Evolutionary conservation across 2,113 vertebrate species (phyloP), one percentile per base, ranked within the genome.

Genomic region (Takifugu flavidus): DNA sequence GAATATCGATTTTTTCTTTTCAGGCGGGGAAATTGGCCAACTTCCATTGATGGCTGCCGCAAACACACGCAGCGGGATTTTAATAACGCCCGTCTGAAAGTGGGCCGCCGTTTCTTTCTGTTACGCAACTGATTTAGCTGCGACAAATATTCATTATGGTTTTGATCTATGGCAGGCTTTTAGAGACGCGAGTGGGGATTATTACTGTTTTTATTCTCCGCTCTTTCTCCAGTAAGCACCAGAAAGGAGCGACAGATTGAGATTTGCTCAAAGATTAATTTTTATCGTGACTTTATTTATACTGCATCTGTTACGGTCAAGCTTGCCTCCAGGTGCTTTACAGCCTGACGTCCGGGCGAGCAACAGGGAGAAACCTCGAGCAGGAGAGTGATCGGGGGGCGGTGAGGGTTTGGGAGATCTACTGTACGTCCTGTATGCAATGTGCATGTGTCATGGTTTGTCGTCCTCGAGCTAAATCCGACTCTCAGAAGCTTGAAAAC

Each of bases 1-100:
- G 13, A 14, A 56, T 25, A 46, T 13, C 3, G 4, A 61, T 28
- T n/a, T 25, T 39, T 31, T 54, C 25, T 64, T 55, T 56, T 62
- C 57, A 43, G 28, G 52, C 46, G 59, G 43, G 49, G 2, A 50
- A 50, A 68, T 31, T 56, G 14, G 13, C 20, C 44, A 39, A 2
- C 54, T 43, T 45, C 49, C 31, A 45, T 26, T 34, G 59, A 64
- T 29, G 43, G 58, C 49, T 20, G 49, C 27, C 2, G 27, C 6
- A 53, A 54, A 62, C 34, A 44, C 28, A 67, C 56, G 13, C 11
- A 51, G 70, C 27, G 49, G 47, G 60, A 54, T 65, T 60, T 68
- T 43, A 56, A 63, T 42, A 44, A 49, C n/a, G 45, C 39, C 31
- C 51, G 26, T 29, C 20, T 28, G 25, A 56, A 50, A 55, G 25